Evolutionary conservation across 2,113 vertebrate genomes (phyloP), one percentile per base, ranked within the genome.

Genomic region (Nothocercus nigrocapillus): DNA sequence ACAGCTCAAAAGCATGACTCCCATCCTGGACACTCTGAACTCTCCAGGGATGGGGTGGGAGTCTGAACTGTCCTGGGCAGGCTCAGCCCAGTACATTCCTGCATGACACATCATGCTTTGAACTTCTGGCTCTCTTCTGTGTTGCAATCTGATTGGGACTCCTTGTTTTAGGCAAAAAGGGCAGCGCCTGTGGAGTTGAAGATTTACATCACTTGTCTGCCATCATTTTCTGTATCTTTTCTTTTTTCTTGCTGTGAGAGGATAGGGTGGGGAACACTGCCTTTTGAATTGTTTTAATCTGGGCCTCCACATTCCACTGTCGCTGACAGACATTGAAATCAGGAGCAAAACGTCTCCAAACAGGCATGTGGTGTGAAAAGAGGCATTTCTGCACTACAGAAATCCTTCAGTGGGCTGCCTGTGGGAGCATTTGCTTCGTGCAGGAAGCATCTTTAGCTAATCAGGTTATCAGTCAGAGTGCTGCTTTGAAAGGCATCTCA

Each of bases 21-120:
- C n/a, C 13, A 2, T 51, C 44, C 88, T 88, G 95, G 96, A 94
- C 93, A 94, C 22, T 95, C 76, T 95, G 94, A 95, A 80, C 61
- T 94, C 92, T 86, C 7, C 11, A 6, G 73, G 63, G 73, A n/a
- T 24, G 15, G 61, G 91, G 69, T 0, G 15, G 62, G 61, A 94
- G 64, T 47, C 7, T 2, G 32, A 87, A 80, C 49, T 3, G 5
- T 79, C 44, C 5, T 0, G 3, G 67, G 24, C 70, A 80, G 70
- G 59, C 73, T 86, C 34, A 15, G 85, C 79, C 49, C 21, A 40
- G 32, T 51, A 19, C 68, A 59, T 68, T 89, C 16, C 28, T 88
- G n/a, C 51, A 19, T 82, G 73, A 91, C 34, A 56, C 72, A 86
- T 93, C 80, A 53, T 47, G 30, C 20, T 13, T 14, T 42, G 56